These are phyloP conservation scores for Pristionchus arcanus DNA, from an alignment of 2,888 invertebrate genomes.

Conservation along the genomic window DNA sequence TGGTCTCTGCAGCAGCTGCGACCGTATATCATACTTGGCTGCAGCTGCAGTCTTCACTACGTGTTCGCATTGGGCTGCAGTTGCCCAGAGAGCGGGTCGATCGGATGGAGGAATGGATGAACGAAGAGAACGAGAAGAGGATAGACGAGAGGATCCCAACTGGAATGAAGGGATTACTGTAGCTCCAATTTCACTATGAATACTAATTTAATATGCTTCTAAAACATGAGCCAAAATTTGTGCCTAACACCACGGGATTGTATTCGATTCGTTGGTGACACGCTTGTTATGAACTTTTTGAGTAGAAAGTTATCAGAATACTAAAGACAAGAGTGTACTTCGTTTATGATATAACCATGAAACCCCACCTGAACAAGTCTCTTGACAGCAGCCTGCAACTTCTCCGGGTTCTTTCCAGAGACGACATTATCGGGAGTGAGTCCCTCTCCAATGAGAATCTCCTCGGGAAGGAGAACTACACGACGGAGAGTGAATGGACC, in stretches of 20 bases:
- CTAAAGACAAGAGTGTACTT: too few species aligned
- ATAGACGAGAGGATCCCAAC: conserved; percentile 59
- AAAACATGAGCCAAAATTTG: too few species aligned
- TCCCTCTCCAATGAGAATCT: conserved; percentile 70
- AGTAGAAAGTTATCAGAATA: too few species aligned
- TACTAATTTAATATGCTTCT: background rate
- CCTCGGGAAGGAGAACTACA: conserved; percentile 74
- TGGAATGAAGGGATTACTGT: conserved; percentile 55
- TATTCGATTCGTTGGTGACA: too few species aligned
- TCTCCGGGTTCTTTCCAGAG: conserved; percentile 69
- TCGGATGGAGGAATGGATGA: conserved; percentile 58
- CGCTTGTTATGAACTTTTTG: too few species aligned
- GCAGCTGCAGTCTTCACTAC: conserved; percentile 63
- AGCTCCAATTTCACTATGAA: background rate
- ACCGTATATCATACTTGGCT: conserved; percentile 64
- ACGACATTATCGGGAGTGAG: conserved; percentile 71
- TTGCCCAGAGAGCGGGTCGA: conserved; percentile 67
- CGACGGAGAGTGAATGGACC: conserved; percentile 82
- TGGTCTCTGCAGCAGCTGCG: conserved; percentile 64
- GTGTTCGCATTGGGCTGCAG: conserved; percentile 70
- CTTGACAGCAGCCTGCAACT: conserved; percentile 62
- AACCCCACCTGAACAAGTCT: conserved; percentile 66
- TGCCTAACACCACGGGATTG: too few species aligned
- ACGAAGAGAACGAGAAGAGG: conserved; percentile 58
- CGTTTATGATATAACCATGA: background rate